Evolutionary conservation across 2,113 vertebrate species (phyloP), one percentile per base, ranked within the genome.

Genomic region (Scatophagus argus): DNA sequence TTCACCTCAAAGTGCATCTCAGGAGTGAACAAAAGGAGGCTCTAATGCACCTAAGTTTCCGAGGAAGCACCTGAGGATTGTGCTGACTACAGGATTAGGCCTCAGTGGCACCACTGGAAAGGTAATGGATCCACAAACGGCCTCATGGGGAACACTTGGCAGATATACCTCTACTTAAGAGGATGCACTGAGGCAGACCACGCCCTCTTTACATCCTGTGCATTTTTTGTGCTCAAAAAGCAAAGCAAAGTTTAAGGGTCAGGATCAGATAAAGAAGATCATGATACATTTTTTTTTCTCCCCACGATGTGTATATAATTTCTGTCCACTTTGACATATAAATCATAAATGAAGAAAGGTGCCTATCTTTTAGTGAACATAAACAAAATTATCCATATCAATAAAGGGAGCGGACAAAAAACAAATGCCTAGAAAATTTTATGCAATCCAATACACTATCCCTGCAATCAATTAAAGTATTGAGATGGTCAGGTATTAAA

Each of bases 51-150:
- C 16, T 8, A 75, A 69, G 83, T 84, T 87, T 87, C 9, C 82
- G 49, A 88, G 73, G 72, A 84, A 83, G 87, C 67, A 81, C 88
- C 76, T 80, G 41, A 66, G 13, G 36, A 74, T 86, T 91, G 68
- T 92, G 91, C 91, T 93, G 91, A 93, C 85, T 74, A 44, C 41
- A 79, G 41, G 47, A 71, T 81, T 73, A n/a, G 56, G 31, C 43
- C 65, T 82, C 76, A 74, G 62, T 85, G 85, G 88, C 85, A 88
- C 88, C 90, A 82, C 44, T 77, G 64, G 44, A 90, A 79, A 36
- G 63, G 49, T 92, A 93, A 93, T 93, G 91, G 89, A 91, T 85
- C 70, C 70, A 83, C 76, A 89, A 92, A 84, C 69, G 78, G 82
- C 65, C 93, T 87, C 93, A 58, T 59, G 91, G 88, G 91, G 66